Percentiles rank a stretch among this genome's conserved stretches.
phyloP scores from a whole-genome alignment of 2,113 vertebrate genomes.

The Nesogale talazaci region DNA sequence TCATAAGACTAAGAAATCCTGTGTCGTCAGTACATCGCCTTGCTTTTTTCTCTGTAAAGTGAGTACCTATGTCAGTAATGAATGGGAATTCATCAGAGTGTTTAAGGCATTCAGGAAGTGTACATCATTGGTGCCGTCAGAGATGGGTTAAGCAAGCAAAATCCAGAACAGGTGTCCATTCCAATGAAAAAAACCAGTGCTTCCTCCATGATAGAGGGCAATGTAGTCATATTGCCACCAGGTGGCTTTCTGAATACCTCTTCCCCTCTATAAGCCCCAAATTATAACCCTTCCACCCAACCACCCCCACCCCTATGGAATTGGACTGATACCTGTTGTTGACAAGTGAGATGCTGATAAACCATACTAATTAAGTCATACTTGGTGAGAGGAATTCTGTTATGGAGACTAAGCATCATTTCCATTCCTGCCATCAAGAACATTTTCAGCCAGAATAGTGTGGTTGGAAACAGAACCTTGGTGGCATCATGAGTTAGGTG shows the following conservation, averaged over 20 bases:
- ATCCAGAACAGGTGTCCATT: neutral
- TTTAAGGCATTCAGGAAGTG: neutral
- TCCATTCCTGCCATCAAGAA: neutral
- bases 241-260: rapidly evolving
- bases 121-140: neutral
- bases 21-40: neutral
- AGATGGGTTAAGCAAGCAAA: neutral
- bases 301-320: neutral
- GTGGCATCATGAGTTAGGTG: neutral
- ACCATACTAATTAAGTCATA: neutral
- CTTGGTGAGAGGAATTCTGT: neutral
- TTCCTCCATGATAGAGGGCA: neutral
- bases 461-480: neutral
- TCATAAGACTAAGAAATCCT: slow-evolving; percentile 12
- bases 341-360: neutral
- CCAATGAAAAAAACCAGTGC: neutral
- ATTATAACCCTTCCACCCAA: neutral
- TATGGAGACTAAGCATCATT: neutral
- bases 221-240: neutral
- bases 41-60: neutral
- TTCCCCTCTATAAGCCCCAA: neutral
- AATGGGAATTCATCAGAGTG: neutral
- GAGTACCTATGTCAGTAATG: neutral
- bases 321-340: neutral
- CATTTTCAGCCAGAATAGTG: neutral